Conservation (phyloP, 2,888 invertebrate genomes). For the Glaucopsyche alexis region DNA sequence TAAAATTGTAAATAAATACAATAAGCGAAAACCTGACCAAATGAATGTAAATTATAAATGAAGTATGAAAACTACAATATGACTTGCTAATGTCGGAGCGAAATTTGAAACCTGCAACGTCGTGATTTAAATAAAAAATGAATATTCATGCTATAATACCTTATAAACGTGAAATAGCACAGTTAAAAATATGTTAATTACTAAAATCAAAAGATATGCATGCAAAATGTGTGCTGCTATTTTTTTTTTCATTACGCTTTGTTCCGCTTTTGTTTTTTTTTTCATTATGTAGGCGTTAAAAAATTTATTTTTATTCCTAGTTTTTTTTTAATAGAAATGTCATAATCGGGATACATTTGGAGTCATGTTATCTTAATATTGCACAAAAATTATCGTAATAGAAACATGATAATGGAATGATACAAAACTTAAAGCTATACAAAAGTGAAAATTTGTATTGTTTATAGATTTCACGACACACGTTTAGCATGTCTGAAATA, state of each 20-base stretch:
- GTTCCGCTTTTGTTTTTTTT: slow-evolving; percentile 22
- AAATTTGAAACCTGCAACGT: background rate
- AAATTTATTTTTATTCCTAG: background rate
- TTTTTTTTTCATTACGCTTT: background rate
- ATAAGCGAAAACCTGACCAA: background rate
- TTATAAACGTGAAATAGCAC: slow-evolving; percentile 2
- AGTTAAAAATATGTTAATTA: slow-evolving; percentile 9
- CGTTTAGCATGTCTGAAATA: too few relatives aligned
- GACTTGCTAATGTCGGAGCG: slow-evolving; percentile 19
- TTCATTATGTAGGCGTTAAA: background rate
- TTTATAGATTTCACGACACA: too few relatives aligned
- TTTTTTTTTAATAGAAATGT: background rate
- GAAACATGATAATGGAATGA: too few relatives aligned
- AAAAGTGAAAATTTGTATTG: too few relatives aligned
- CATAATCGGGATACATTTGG: too few relatives aligned
- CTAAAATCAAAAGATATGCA: slow-evolving; percentile 17
- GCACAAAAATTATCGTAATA: too few relatives aligned
- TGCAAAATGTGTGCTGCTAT: background rate
- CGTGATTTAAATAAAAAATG: slow-evolving; percentile 3
- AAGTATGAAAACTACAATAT: slow-evolving; percentile 4
- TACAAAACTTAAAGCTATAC: too few relatives aligned
- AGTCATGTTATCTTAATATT: too few relatives aligned
- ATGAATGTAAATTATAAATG: background rate
- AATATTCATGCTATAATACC: slow-evolving; percentile 8
- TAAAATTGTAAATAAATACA: slow-evolving; percentile 8